Evolutionary conservation across 2,113 vertebrate genomes (phyloP).

Genomic region (Daphoenositta chrysoptera): DNA sequence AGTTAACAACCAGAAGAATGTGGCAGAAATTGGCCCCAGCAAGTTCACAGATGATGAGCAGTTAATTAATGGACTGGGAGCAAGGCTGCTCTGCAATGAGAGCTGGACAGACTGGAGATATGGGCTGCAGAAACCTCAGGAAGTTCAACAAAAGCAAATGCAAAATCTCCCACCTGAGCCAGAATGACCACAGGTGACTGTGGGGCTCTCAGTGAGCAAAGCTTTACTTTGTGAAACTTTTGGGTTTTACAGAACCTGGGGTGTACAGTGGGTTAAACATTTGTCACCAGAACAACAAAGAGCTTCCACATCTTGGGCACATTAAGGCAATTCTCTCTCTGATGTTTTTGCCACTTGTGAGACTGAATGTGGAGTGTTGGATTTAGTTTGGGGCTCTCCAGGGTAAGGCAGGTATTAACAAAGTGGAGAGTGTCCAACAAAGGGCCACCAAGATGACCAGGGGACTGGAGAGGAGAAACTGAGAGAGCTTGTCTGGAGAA

Average conservation of each 20-base stretch:
- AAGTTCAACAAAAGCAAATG: not conserved
- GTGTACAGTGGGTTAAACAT: not conserved
- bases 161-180: not conserved
- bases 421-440: not conserved
- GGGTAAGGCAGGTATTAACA: not conserved
- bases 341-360: not conserved
- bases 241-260: too few relatives aligned
- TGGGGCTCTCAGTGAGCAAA: not conserved
- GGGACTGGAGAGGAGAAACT: not conserved
- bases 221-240: too few relatives aligned
- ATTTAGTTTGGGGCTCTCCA: not conserved
- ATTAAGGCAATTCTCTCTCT: not conserved
- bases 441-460: not conserved
- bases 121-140: not conserved
- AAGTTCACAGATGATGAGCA: not conserved
- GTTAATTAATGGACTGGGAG: not conserved
- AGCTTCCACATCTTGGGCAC: not conserved
- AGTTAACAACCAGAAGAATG: not conserved
- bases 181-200: not conserved
- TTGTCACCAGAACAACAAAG: not conserved
- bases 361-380: not conserved
- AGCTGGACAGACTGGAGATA: not conserved
- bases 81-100: not conserved
- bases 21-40: not conserved
- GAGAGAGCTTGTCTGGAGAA: not conserved